phyloP scores from a whole-genome alignment of 2,888 invertebrate genomes.

The Beris chalybata region DNA sequence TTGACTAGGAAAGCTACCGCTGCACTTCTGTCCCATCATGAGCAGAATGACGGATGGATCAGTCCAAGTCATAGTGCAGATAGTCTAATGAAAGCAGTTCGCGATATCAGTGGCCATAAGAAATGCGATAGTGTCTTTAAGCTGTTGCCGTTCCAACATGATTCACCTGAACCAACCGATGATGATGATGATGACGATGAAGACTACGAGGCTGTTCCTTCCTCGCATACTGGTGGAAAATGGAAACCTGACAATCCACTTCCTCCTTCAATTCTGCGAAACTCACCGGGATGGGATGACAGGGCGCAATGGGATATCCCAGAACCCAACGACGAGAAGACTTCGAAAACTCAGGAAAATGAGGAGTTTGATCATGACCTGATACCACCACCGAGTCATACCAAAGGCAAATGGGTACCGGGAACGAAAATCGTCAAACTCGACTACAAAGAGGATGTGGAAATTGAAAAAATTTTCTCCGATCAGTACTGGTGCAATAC shows the following conservation, averaged over 20 bases:
- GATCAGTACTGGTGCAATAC: conserved; percentile 79
- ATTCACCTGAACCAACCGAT: conserved; percentile 44
- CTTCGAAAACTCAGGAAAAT: conserved; percentile 36
- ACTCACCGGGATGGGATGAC: conserved; percentile 61
- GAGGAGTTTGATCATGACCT: conserved; percentile 57
- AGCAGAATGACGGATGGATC: conserved; percentile 47
- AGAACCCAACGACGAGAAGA: conserved; percentile 41
- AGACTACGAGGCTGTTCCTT: conserved; percentile 55
- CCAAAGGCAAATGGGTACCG: conserved; percentile 82
- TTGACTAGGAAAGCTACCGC: conserved; percentile 56
- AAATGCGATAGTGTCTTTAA: conserved; percentile 59
- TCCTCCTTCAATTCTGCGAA: conserved; percentile 35
- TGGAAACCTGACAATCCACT: conserved; percentile 67
- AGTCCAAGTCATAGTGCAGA: conserved; percentile 48
- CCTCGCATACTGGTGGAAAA: conserved; percentile 67
- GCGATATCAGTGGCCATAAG: conserved; percentile 63
- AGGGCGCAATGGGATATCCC: conserved; percentile 41
- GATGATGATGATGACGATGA: conserved; percentile 57
- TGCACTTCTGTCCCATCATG: conserved; percentile 50
- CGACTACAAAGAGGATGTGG: conserved; percentile 56
- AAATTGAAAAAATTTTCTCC: conserved; percentile 50
- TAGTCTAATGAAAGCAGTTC: conserved; percentile 67
- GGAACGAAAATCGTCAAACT: conserved; percentile 63
- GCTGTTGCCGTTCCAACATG: conserved; percentile 47
- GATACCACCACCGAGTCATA: conserved; percentile 70